Base-by-base conservation (phyloP, 2,888 invertebrate species). In the Pterostichus niger region DNA sequence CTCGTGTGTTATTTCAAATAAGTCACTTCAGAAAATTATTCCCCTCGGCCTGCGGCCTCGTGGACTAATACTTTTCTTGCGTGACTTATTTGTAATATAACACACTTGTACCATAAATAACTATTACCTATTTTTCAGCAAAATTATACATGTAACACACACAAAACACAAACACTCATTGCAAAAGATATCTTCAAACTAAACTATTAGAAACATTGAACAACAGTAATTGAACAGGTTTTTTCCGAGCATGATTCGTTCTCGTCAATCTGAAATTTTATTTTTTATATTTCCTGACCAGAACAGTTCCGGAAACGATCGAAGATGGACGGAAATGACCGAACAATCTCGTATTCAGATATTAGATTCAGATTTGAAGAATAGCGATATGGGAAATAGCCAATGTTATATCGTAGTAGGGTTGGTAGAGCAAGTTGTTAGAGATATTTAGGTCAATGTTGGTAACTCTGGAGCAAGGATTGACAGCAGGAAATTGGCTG, bases 401-500 rank as follows among this genome's bases (percentile, higher is more conserved):
- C 6, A 44, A 71, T 44, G 68, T 13, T 56, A 15, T 56, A 13
- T 10, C 24, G 24, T 24, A 24, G 24, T 24, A 3, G 24, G 3
- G 24, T 2, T 17, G 56, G 9, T 6, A 15, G 68, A 44, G 9
- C 24, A 56, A 17, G 56, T 10, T 17, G 17, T 56, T 17, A 56
- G 68, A 44, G 17, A 71, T 44, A 71, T 71, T n/a, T 40, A 17
- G 68, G 68, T 71, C 68, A 71, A 71, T 71, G 68, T 71, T 71
- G 68, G 68, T 11, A 44, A 64, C 35, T 13, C 13, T 64, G 64
- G 31, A 64, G n/a, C n/a, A 6, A n/a, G 17, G 56, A 17, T 17
- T 71, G 44, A 71, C 40, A 71, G 44, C 68, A 40, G 68, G 68
- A 71, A 71, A 71, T 44, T 71, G 68, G 44, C 11, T 59, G 11